A percentile compares a stretch with the other conserved stretches of the same genome.
phyloP scores from a whole-genome alignment of 2,797 vertebrate genomes.

The Phyllotis vaccarum region DNA sequence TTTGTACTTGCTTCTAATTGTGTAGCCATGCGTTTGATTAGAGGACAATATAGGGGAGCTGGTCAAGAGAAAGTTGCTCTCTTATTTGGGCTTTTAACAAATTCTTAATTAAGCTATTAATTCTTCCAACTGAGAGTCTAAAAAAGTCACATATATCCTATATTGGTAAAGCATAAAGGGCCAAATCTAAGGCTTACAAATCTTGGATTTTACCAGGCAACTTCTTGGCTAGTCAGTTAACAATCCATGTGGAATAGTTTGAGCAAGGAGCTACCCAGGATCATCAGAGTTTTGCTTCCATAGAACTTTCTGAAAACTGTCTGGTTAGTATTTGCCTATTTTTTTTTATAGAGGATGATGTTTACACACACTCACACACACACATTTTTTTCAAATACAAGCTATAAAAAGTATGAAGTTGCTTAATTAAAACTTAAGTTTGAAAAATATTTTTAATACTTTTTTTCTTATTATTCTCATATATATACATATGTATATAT shows the following conservation, averaged over 20 bases:
- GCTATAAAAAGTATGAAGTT: neutral
- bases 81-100: neutral
- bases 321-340: neutral
- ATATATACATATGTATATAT: neutral
- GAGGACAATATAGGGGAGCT: neutral
- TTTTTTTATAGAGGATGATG: constrained; percentile 8
- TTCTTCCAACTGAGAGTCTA: neutral
- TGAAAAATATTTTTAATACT: constrained; percentile 35
- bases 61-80: neutral
- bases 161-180: neutral
- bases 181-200: neutral
- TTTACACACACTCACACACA: neutral
- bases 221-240: neutral
- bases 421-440: constrained; percentile 8
- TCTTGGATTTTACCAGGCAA: neutral
- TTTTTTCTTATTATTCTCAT: neutral
- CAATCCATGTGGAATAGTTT: neutral
- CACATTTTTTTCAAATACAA: neutral
- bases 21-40: neutral
- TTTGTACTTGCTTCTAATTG: neutral
- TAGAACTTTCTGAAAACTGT: neutral
- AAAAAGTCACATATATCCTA: neutral
- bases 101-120: neutral
- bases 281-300: neutral
- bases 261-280: neutral